These are phyloP conservation scores for Agrenia bidenticulata DNA, from an alignment of 2,888 invertebrate genomes.

Conservation along the genomic window DNA sequence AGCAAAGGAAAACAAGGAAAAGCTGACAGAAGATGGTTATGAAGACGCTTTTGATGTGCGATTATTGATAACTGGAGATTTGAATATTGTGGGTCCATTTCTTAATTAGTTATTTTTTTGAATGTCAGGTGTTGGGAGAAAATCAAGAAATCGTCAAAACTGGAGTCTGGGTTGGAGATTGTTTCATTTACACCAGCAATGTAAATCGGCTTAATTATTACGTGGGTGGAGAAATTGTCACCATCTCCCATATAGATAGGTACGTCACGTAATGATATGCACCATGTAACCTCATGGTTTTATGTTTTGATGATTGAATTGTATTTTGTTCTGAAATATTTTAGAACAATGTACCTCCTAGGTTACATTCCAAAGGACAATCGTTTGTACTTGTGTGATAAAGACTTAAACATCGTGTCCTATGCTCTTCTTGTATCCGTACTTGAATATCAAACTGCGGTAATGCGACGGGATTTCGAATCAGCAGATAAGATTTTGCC, in stretches of 20 bases:
- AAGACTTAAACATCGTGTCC: conserved; percentile 93
- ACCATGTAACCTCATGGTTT: conserved; percentile 16
- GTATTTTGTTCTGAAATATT: conserved; percentile 27
- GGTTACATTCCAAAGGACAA: conserved; percentile 97
- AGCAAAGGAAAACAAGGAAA: conserved; percentile 74
- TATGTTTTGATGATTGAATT: not conserved
- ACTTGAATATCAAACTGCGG: conserved; percentile 99
- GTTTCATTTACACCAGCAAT: conserved; percentile 98
- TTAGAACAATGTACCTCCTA: conserved; percentile 88
- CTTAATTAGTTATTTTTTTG: not conserved
- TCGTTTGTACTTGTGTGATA: conserved; percentile 92
- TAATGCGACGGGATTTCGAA: conserved; percentile 95
- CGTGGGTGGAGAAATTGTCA: conserved; percentile 98
- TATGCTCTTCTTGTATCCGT: conserved; percentile 84
- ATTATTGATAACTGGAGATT: conserved; percentile 14
- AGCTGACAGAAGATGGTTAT: conserved; percentile 84
- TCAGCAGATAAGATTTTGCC: conserved; percentile 92
- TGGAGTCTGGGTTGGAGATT: conserved; percentile 97
- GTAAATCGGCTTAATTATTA: conserved; percentile 98
- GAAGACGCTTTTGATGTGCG: conserved; percentile 93
- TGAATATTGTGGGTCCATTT: not conserved
- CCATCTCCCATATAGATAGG: conserved; percentile 92
- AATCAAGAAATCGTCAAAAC: conserved; percentile 90
- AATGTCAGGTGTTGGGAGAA: conserved; percentile 78
- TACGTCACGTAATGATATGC: too few species aligned